A percentile compares a stretch with the other conserved stretches of the same genome.
Evolutionary conservation across 2,113 vertebrate species (phyloP).

Genomic region (Campylorhamphus procurvoides): DNA sequence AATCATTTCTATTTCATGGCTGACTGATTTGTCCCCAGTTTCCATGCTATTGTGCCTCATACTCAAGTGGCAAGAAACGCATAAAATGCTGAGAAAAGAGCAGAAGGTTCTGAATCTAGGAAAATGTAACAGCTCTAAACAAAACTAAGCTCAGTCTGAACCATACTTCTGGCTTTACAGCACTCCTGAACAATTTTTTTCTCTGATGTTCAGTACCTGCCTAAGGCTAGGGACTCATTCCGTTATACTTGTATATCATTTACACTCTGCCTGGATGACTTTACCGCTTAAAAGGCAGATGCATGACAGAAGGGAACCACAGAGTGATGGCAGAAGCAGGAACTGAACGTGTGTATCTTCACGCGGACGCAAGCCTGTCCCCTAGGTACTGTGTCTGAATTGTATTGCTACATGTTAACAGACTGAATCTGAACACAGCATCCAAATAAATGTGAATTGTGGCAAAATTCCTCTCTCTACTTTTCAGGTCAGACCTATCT

Average conservation of each 20-base stretch:
- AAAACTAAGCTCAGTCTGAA: background rate
- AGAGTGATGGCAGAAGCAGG: background rate
- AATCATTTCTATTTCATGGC: slow-evolving; percentile 59
- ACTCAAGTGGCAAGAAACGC: slow-evolving; percentile 31
- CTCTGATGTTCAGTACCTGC: background rate
- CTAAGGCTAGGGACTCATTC: background rate
- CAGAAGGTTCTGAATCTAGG: background rate
- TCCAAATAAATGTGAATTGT: background rate
- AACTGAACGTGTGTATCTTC: background rate
- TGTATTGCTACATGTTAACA: background rate
- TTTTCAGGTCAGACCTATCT: background rate
- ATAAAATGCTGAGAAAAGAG: background rate
- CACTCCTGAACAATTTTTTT: background rate
- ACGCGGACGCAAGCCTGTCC: background rate
- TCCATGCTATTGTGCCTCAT: slow-evolving; percentile 34
- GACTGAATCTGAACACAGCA: background rate
- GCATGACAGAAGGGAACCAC: background rate
- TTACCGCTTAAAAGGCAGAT: background rate
- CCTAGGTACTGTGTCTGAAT: background rate
- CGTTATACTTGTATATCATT: background rate
- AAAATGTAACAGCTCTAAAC: background rate
- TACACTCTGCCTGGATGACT: background rate
- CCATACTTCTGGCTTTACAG: background rate
- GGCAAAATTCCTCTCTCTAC: background rate
- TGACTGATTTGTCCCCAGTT: slow-evolving; percentile 41